Evolutionary conservation across 2,113 vertebrate species (phyloP).

Genomic region (Rafetus swinhoei): DNA sequence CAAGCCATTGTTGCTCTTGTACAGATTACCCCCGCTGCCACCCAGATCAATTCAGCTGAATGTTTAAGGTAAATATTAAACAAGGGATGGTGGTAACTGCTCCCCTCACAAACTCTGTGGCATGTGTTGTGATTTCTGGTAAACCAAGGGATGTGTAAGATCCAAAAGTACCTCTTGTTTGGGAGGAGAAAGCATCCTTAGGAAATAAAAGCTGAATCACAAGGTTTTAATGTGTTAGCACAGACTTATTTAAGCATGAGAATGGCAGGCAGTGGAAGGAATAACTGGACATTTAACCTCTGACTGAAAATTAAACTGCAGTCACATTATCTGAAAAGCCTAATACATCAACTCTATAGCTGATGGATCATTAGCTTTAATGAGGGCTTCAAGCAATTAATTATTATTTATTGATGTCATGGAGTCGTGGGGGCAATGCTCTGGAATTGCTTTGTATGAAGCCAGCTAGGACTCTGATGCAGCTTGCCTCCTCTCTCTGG

Average conservation of each 20-base stretch:
- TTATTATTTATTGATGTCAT: too few species aligned
- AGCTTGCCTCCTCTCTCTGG: too few species aligned
- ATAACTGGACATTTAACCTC: not conserved
- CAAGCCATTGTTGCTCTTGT: not conserved
- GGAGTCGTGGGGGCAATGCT: too few species aligned
- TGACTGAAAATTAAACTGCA: not conserved
- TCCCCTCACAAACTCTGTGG: not conserved
- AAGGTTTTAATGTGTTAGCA: not conserved
- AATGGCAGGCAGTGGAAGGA: not conserved
- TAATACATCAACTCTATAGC: not conserved
- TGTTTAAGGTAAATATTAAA: not conserved
- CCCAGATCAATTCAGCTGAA: not conserved
- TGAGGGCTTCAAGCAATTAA: too few species aligned
- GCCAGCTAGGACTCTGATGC: too few species aligned
- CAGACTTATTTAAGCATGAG: not conserved
- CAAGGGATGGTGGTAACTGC: not conserved
- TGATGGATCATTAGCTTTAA: not conserved
- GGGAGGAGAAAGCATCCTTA: not conserved
- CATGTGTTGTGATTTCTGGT: not conserved
- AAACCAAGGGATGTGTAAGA: accelerated
- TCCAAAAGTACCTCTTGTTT: not conserved
- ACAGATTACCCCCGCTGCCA: not conserved
- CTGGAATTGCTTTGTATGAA: too few species aligned
- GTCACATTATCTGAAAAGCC: not conserved
- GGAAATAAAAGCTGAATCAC: not conserved